Percentiles rank a stretch among this genome's conserved stretches.
Conservation (phyloP, 2,113 vertebrate genomes). For the Girardinichthys multiradiatus region DNA sequence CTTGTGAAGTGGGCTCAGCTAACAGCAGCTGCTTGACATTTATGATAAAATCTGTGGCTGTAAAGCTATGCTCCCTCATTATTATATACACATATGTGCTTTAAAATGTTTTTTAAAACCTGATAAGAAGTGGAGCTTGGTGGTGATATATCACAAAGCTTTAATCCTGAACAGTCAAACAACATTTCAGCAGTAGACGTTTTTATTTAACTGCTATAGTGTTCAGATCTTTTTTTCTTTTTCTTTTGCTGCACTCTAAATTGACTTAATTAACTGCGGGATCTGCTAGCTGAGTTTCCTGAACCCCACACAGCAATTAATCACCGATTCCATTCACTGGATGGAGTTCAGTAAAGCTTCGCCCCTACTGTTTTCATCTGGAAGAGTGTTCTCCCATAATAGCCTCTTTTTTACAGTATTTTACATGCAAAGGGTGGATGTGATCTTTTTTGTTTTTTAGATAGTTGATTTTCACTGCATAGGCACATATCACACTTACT, state of each 20-base stretch:
- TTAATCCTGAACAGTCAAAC: not conserved
- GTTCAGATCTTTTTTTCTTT: conserved; percentile 36
- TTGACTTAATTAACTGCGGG: conserved; percentile 38
- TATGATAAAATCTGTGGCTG: conserved; percentile 13
- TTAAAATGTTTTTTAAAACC: conserved; percentile 9
- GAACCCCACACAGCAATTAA: conserved; percentile 25
- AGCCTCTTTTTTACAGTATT: not conserved
- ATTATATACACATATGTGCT: not conserved
- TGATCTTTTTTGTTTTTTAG: not conserved
- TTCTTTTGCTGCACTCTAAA: conserved; percentile 8
- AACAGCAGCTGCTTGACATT: conserved; percentile 57
- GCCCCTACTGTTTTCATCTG: conserved; percentile 9
- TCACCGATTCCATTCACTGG: conserved; percentile 36
- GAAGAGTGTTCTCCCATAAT: not conserved
- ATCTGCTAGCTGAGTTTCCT: conserved; percentile 53
- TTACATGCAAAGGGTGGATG: not conserved
- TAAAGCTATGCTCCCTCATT: conserved; percentile 8
- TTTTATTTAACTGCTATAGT: conserved; percentile 28
- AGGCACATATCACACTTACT: too few species aligned
- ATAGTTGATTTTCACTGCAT: too few species aligned
- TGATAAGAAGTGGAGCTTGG: not conserved
- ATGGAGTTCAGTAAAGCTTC: conserved; percentile 25
- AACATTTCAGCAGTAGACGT: not conserved
- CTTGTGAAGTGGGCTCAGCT: conserved; percentile 39
- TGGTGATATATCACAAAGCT: conserved; percentile 3